phyloP scores from a whole-genome alignment of 1,140 invertebrate species.

The Lordiphosa stackelbergi region DNA sequence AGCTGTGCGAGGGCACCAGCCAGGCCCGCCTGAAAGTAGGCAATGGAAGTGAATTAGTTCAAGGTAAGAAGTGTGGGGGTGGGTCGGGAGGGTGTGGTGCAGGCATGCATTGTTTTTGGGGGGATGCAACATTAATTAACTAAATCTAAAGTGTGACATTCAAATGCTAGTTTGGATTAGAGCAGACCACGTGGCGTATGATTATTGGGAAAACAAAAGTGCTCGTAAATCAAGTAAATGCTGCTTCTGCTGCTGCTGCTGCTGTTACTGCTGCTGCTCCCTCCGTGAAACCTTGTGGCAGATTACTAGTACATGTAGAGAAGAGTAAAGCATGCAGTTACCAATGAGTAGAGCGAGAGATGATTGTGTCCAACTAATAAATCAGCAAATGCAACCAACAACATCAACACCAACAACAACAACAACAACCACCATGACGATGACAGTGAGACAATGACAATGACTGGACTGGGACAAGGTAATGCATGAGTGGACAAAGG shows the following conservation, averaged over 20 bases:
- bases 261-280: too few relatives aligned
- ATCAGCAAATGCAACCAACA: constrained; percentile 48
- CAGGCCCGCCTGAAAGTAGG: constrained; percentile 85
- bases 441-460: constrained; percentile 36
- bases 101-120: too few relatives aligned
- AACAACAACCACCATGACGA: constrained; percentile 19
- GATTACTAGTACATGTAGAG: too few relatives aligned
- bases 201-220: constrained; percentile 56
- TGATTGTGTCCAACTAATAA: constrained; percentile 34
- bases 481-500: constrained; percentile 24
- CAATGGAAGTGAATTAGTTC: constrained; percentile 20
- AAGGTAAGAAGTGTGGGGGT: too few relatives aligned
- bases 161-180: constrained; percentile 24
- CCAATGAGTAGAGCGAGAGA: background rate
- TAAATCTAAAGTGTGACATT: constrained; percentile 24
- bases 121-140: constrained; percentile 27
- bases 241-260: constrained; percentile 22
- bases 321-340: background rate
- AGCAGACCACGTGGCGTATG: constrained; percentile 56
- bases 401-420: constrained; percentile 28
- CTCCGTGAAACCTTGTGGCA: constrained; percentile 22
- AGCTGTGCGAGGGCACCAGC: constrained; percentile 87
- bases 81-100: too few relatives aligned
- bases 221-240: constrained; percentile 50
- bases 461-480: background rate